Percentiles rank a stretch among this genome's conserved stretches.
phyloP scores from a whole-genome alignment of 2,113 vertebrate species.

The Panthera tigris region DNA sequence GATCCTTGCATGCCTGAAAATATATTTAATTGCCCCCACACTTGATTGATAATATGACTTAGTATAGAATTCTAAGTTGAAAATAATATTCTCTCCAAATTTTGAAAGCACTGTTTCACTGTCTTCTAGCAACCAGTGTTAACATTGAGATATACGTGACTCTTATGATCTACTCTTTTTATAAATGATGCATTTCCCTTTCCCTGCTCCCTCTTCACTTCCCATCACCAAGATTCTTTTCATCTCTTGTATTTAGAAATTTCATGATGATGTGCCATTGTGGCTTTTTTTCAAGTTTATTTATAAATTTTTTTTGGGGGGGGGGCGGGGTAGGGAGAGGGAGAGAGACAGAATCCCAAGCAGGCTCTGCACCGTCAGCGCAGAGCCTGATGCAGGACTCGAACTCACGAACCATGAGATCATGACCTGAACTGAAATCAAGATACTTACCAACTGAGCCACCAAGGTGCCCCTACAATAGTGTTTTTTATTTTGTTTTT shows the following conservation, averaged over 20 bases:
- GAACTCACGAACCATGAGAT: no score
- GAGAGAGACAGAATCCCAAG: no score
- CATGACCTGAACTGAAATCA: no score
- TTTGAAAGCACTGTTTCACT: background rate
- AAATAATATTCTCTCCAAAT: conserved; percentile 41
- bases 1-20: background rate
- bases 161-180: background rate
- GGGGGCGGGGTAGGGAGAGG: no score
- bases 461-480: no score
- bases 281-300: background rate
- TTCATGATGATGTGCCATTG: background rate
- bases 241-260: background rate
- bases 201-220: background rate
- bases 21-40: background rate
- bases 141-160: background rate
- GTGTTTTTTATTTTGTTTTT: background rate
- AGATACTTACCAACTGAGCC: no score
- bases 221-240: background rate
- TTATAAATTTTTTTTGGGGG: no score
- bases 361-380: no score
- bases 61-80: background rate
- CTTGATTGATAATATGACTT: background rate
- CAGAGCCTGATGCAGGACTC: no score
- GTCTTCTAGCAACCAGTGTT: background rate
- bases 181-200: background rate